Conservation (phyloP, 2,888 invertebrate species). For the Coremacera marginata region DNA sequence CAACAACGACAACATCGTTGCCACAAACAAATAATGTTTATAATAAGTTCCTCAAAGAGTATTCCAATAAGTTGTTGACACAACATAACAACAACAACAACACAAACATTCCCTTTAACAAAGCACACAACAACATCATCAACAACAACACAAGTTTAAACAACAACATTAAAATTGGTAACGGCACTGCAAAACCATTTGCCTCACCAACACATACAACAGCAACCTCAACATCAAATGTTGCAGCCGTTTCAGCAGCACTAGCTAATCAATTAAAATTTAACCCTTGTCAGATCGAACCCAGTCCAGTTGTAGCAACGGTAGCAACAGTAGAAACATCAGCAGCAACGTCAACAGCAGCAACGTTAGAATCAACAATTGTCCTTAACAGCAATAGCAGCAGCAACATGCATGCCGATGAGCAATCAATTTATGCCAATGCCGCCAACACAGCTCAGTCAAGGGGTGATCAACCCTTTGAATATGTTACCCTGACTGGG, state of each 20-base stretch:
- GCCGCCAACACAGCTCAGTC: constrained; percentile 37
- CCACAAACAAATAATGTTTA: constrained; percentile 58
- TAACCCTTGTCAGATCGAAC: constrained; percentile 64
- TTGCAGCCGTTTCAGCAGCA: constrained; percentile 61
- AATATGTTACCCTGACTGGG: constrained; percentile 68
- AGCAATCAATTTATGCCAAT: constrained; percentile 12
- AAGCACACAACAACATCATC: constrained; percentile 37
- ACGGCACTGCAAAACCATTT: constrained; percentile 48
- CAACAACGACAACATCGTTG: constrained; percentile 34
- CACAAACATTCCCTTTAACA: constrained; percentile 47
- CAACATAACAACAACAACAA: constrained; percentile 49
- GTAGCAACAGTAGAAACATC: constrained; percentile 38
- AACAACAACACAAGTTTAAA: constrained; percentile 23
- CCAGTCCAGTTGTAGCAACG: constrained; percentile 48
- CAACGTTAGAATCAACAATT: constrained; percentile 46
- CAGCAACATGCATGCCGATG: constrained; percentile 43
- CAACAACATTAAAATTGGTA: constrained; percentile 38
- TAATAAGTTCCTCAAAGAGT: constrained; percentile 66
- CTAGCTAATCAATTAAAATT: constrained; percentile 66
- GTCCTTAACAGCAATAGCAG: constrained; percentile 47
- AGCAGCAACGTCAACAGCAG: constrained; percentile 40
- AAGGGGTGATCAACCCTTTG: constrained; percentile 61
- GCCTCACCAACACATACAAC: constrained; percentile 35
- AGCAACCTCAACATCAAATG: constrained; percentile 52
- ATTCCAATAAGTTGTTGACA: constrained; percentile 62